These are phyloP conservation scores for Pseudocheirus occidentalis DNA, from an alignment of 2,797 vertebrate species.

Conservation along the genomic window DNA sequence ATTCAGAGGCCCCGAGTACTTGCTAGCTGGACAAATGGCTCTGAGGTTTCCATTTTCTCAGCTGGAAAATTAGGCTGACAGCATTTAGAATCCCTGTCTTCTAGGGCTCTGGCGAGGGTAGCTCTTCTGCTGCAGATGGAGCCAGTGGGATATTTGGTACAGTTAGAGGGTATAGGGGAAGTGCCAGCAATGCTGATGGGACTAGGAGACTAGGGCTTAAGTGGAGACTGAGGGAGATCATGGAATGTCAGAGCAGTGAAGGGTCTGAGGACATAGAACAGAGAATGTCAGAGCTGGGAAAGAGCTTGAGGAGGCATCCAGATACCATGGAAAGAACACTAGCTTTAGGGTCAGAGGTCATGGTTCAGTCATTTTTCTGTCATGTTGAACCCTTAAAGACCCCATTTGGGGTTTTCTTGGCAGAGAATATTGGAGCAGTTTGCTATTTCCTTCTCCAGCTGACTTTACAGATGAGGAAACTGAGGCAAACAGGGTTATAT, in stretches of 20 bases:
- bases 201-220: neutral
- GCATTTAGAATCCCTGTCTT: neutral
- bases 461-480: neutral
- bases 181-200: neutral
- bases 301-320: neutral
- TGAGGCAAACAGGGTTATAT: neutral
- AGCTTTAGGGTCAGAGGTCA: neutral
- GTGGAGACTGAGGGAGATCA: neutral
- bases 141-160: neutral
- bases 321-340: neutral
- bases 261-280: neutral
- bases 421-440: neutral
- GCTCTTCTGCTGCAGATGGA: neutral
- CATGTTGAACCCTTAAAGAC: neutral
- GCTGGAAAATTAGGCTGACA: slow-evolving; percentile 11
- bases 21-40: slow-evolving; percentile 37
- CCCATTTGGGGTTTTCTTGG: neutral
- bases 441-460: neutral
- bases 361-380: neutral
- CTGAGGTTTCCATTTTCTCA: slow-evolving; percentile 35
- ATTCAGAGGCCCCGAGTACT: neutral
- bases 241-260: neutral
- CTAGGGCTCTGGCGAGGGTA: neutral
- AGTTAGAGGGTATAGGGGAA: neutral
- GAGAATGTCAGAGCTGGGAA: neutral